Evolutionary conservation across 64 coral and sea anemone genomes (phyloP).

Genomic region (Actinia equina): DNA sequence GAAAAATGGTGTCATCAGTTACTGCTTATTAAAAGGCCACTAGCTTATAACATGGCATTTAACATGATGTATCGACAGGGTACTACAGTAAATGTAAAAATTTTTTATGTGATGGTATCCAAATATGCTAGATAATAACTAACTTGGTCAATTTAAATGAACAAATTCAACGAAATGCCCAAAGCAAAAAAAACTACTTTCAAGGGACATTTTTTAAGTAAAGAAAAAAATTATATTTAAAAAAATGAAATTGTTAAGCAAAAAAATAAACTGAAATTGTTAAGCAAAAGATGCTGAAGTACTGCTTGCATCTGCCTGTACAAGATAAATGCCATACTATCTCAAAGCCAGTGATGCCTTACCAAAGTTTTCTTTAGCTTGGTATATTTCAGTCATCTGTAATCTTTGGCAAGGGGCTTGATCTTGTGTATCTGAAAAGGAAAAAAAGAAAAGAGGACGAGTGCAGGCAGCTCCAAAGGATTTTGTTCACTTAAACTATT

Average conservation of each 20-base stretch:
- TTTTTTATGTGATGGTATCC: no score
- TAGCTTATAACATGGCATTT: conserved; percentile 7
- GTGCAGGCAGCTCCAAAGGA: conserved; percentile 73
- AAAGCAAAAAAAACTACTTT: no score
- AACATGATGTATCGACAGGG: not conserved
- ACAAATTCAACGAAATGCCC: no score
- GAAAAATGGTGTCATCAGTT: conserved; percentile 17
- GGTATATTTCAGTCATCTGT: not conserved
- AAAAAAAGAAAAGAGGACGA: conserved; percentile 94
- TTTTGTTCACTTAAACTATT: conserved; percentile 20
- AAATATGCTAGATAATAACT: no score
- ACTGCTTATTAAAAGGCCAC: conserved; percentile 14
- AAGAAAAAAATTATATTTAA: no score
- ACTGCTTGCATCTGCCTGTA: not conserved
- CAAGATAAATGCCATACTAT: conserved; percentile 13
- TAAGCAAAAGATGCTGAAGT: no score
- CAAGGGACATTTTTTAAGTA: no score
- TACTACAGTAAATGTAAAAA: not conserved
- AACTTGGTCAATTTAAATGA: no score
- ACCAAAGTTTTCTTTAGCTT: conserved; percentile 9
- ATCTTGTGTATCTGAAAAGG: conserved; percentile 63
- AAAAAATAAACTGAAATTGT: no score
- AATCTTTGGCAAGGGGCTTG: conserved; percentile 3
- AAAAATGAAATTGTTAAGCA: no score
- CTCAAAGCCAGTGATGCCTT: conserved; percentile 20